phyloP scores from a whole-genome alignment of 2,888 invertebrate genomes.

The Pyrochroa serraticornis region DNA sequence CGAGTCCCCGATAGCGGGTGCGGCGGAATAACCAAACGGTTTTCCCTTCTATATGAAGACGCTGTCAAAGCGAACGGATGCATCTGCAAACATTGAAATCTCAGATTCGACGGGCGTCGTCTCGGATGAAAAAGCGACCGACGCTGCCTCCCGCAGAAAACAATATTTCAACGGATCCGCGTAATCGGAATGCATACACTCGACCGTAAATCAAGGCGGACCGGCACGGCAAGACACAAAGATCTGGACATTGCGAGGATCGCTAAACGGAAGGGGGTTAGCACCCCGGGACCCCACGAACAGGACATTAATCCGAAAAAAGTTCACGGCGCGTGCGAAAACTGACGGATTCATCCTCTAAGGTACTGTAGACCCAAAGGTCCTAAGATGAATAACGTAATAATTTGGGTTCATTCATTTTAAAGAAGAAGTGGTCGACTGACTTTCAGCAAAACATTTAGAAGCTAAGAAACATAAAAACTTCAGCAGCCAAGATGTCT shows the following conservation, averaged over 20 bases:
- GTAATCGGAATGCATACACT: conserved; percentile 48
- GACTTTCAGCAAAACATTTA: too few species aligned
- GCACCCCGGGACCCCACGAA: too few species aligned
- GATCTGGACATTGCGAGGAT: background rate
- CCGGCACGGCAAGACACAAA: background rate
- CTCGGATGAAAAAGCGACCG: conserved; percentile 24
- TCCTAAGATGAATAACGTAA: too few species aligned
- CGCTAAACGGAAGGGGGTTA: too few species aligned
- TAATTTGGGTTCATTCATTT: too few species aligned
- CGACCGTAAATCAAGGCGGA: conserved; percentile 41
- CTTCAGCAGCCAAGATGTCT: too few species aligned
- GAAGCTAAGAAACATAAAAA: too few species aligned
- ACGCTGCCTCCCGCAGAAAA: conserved; percentile 35
- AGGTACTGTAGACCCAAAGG: too few species aligned
- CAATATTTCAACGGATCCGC: conserved; percentile 50
- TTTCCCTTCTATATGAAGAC: conserved; percentile 20
- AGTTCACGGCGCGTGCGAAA: too few species aligned
- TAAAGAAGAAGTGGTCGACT: too few species aligned
- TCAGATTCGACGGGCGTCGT: conserved; percentile 17
- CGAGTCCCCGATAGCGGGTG: conserved; percentile 19
- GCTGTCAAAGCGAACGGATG: conserved; percentile 29
- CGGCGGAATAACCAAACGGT: conserved; percentile 24
- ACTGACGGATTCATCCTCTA: too few species aligned
- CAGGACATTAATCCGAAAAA: too few species aligned
- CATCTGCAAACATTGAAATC: conserved; percentile 27